Conservation (phyloP, 2,797 vertebrate species). For the Syndactyla subalaris region DNA sequence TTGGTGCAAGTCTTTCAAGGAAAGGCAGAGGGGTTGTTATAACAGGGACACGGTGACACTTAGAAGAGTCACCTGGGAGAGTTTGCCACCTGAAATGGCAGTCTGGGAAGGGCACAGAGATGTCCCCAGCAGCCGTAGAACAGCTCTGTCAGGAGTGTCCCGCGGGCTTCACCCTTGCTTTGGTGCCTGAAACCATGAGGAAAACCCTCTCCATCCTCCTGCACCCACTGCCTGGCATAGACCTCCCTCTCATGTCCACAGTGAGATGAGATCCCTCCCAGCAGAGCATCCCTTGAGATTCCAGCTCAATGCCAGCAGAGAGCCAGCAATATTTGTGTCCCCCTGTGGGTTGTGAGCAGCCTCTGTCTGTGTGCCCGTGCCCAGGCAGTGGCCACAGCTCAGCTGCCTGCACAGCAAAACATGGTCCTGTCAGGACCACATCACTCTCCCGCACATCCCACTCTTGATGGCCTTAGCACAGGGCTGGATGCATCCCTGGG, state of each 20-base stretch:
- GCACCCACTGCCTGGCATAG: neutral
- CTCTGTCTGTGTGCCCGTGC: neutral
- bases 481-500: neutral
- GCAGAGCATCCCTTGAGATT: neutral
- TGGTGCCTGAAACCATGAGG: neutral
- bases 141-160: neutral
- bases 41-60: neutral
- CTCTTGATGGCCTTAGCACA: neutral
- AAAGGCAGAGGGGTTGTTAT: neutral
- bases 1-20: neutral
- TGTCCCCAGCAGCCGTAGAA: neutral
- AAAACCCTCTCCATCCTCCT: neutral
- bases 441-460: accelerated
- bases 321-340: neutral
- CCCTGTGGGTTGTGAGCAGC: neutral
- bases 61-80: neutral
- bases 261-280: neutral
- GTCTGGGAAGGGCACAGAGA: neutral
- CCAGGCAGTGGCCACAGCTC: neutral
- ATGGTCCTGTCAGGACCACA: accelerated
- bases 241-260: neutral
- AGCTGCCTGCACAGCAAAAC: neutral
- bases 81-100: neutral
- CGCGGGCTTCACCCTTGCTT: neutral
- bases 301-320: neutral